Evolutionary conservation across 2,113 vertebrate species (phyloP), one percentile per base, ranked within the genome.

Genomic region (Nothocercus julius): DNA sequence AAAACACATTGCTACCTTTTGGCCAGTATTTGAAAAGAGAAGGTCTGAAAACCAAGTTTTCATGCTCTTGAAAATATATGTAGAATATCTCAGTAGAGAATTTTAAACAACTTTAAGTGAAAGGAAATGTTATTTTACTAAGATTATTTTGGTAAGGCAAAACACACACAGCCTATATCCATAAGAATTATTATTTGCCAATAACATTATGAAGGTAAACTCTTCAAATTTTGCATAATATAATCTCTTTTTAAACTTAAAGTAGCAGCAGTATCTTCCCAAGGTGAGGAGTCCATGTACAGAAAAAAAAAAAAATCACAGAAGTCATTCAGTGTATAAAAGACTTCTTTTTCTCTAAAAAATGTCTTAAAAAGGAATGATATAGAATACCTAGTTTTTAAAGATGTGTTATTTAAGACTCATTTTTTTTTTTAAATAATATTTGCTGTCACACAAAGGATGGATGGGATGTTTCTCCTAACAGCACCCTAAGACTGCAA

Each of bases 401-500:
- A 53, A 66, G 5, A 53, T 4, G 1, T 42, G 11, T 45, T 53
- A 27, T 74, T 92, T 74, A 62, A 90, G 64, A 51, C 25, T 24
- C n/a, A 54, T 49, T 11, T 30, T 67, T 30, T 24, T 83, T 89
- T 72, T 93, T 80, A 77, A 11, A 88, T 58, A 79, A 84, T 22
- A 63, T 80, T 63, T 92, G 25, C 44, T 97, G n/a, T 83, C 86
- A 90, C 38, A 97, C 93, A 94, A 97, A 97, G 91, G 94, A 97
- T 81, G 87, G 80, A 92, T 77, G 58, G 54, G 89, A 92, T 5
- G 3, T 92, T 90, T 88, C 93, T 54, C 66, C 96, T 64, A 89
- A 97, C 84, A 94, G 95, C 81, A 96, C 90, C 59, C 70, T 97
- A 83, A 94, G 89, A 25, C 68, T 98, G 92, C 97, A 97, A 85